phyloP scores from a whole-genome alignment of 2,797 vertebrate species.

The Hyperoplus immaculatus region DNA sequence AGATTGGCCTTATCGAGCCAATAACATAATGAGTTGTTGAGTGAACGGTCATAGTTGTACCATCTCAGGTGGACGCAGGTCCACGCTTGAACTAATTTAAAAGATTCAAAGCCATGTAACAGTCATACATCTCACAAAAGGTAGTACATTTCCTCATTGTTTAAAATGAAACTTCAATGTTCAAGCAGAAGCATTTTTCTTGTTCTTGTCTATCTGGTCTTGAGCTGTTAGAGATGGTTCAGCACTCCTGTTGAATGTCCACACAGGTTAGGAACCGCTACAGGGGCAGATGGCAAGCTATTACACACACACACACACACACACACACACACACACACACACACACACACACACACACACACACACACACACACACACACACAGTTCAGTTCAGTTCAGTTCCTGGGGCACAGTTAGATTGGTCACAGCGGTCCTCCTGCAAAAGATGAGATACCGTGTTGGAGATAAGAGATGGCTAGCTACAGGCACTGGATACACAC shows the following conservation, averaged over 20 bases:
- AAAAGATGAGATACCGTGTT: conserved; percentile 71
- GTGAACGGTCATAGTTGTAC: conserved; percentile 5
- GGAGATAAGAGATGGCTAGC: conserved; percentile 52
- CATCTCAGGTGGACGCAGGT: conserved; percentile 14
- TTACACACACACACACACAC: conserved; percentile 21
- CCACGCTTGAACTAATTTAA: conserved; percentile 22
- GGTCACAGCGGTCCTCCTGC: conserved; percentile 70
- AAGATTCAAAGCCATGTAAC: conserved; percentile 36
- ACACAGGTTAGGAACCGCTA: conserved; percentile 45
- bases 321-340: not conserved
- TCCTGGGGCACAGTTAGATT: conserved; percentile 71
- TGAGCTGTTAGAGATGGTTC: conserved; percentile 43
- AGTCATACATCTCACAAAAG: conserved; percentile 55
- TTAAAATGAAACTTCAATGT: conserved; percentile 69
- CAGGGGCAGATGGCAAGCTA: conserved; percentile 60
- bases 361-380: conserved; percentile 27
- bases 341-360: conserved; percentile 4
- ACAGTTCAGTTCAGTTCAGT: conserved; percentile 5
- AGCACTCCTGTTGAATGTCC: conserved; percentile 22
- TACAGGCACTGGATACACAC: conserved; percentile 35
- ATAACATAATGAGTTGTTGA: not conserved
- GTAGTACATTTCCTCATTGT: conserved; percentile 56
- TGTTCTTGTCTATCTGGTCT: conserved; percentile 7
- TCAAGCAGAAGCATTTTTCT: conserved; percentile 23
- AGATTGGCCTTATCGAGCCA: conserved; percentile 8